Conservation (phyloP, 35 echinoderm and acorn worm genomes). For the Nesometra sesokonis region DNA sequence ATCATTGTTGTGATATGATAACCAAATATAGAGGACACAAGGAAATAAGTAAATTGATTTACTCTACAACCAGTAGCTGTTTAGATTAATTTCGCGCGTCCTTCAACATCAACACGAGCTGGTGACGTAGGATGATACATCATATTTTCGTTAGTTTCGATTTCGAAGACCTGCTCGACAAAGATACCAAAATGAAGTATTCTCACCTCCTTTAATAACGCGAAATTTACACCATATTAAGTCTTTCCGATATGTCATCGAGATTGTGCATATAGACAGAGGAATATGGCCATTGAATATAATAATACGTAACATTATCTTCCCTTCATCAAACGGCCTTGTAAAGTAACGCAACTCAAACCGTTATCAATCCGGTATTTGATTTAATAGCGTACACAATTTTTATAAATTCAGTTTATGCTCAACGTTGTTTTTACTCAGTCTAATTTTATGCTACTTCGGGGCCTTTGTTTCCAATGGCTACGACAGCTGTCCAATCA, state of each 20-base stretch:
- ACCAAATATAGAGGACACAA: no score
- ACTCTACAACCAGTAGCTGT: background rate
- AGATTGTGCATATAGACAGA: background rate
- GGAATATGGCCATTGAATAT: background rate
- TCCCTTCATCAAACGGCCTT: background rate
- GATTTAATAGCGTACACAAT: background rate
- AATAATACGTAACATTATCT: background rate
- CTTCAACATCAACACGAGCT: background rate
- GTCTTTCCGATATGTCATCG: background rate
- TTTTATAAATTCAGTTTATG: background rate
- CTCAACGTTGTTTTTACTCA: background rate
- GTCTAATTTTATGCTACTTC: background rate
- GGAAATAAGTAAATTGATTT: no score
- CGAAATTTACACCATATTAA: background rate
- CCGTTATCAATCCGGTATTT: background rate
- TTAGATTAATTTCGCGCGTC: background rate
- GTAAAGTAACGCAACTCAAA: background rate
- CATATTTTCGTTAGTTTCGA: background rate
- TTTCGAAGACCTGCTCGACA: background rate
- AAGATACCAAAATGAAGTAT: background rate
- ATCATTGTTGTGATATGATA: no score
- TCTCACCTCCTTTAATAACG: background rate
- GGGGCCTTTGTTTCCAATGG: background rate
- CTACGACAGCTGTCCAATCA: background rate
- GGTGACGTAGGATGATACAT: background rate